phyloP scores from a whole-genome alignment of 2,113 vertebrate species.

The Octodon degus region DNA sequence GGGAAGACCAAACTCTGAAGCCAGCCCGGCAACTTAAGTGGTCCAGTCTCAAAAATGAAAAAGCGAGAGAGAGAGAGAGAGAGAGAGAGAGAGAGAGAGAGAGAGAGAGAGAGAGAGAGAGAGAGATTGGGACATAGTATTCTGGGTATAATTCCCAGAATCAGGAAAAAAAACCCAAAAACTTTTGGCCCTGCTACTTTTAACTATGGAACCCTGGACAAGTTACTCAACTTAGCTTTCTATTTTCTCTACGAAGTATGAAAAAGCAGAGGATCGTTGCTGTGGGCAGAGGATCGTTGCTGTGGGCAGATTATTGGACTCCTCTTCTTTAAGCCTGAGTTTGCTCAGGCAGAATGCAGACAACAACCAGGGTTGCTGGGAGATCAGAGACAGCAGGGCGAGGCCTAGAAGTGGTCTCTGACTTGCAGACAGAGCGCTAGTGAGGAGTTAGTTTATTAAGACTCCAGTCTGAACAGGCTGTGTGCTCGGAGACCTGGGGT shows the following conservation, averaged over 20 bases:
- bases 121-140: too few relatives aligned
- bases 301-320: neutral
- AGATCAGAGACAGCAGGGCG: neutral
- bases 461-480: neutral
- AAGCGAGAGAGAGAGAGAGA: too few relatives aligned
- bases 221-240: neutral
- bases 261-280: neutral
- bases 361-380: neutral
- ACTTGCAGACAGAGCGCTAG: neutral
- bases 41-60: neutral
- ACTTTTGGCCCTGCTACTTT: neutral
- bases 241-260: neutral
- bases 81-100: too few relatives aligned
- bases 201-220: neutral
- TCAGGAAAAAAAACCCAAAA: neutral
- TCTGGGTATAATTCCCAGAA: neutral
- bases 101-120: too few relatives aligned
- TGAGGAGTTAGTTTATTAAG: neutral
- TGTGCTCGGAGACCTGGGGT: neutral
- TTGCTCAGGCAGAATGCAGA: neutral
- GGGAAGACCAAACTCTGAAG: neutral
- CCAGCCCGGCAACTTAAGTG: neutral
- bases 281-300: too few relatives aligned
- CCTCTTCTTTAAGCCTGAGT: neutral
- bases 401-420: rapidly evolving